phyloP scores from a whole-genome alignment of 2,113 vertebrate genomes.

The Orycteropus afer region DNA sequence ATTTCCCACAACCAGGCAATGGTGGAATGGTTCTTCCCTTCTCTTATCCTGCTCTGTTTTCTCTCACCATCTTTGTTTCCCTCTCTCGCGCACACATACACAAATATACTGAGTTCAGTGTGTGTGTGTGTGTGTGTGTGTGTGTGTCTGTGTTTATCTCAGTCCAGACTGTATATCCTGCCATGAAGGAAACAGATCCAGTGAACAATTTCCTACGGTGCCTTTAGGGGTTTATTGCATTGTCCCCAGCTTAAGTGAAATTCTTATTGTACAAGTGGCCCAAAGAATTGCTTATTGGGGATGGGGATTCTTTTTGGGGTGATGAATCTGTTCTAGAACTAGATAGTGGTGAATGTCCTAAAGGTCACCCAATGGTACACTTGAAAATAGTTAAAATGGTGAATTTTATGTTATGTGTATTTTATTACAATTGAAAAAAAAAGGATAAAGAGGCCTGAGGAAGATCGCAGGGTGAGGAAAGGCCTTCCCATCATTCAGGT shows the following conservation, averaged over 20 bases:
- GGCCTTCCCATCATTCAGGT: fast-evolving
- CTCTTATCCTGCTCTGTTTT: no score
- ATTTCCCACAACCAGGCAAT: background rate
- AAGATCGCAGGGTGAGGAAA: background rate
- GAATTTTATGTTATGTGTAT: background rate
- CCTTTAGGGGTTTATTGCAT: background rate
- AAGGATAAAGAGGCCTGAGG: background rate
- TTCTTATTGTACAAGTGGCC: background rate
- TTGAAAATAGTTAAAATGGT: background rate
- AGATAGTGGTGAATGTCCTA: no score
- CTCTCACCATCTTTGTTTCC: no score
- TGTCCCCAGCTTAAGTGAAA: background rate
- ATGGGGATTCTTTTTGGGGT: background rate
- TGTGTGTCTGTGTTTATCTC: background rate
- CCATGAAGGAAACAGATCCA: background rate
- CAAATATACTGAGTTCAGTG: background rate
- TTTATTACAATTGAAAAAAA: no score
- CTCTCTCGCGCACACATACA: no score
- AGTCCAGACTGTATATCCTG: background rate
- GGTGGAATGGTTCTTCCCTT: background rate
- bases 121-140: background rate
- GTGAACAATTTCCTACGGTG: background rate
- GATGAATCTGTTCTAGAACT: background rate
- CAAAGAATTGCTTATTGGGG: background rate
- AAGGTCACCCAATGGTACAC: background rate